These are phyloP conservation scores for Cephalopholis sonnerati DNA, from an alignment of 2,113 vertebrate species.

Conservation along the genomic window DNA sequence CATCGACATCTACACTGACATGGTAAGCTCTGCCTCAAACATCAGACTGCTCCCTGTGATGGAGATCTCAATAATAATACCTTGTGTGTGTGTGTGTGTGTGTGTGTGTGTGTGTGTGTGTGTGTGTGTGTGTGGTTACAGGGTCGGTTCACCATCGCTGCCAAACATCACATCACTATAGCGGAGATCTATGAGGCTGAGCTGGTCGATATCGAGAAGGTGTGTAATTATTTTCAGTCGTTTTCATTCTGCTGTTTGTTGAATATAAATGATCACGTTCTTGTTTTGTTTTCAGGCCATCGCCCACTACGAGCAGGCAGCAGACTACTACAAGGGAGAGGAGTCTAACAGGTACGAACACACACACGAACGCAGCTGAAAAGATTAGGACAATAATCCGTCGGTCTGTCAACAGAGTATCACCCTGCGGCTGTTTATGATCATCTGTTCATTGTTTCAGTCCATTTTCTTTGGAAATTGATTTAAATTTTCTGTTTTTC, in stretches of 20 bases:
- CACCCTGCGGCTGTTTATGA: background rate
- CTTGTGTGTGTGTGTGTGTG: background rate
- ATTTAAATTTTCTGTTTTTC: background rate
- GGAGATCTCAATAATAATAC: background rate
- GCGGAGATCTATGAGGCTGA: slow-evolving; percentile 97
- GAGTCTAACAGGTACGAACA: slow-evolving; percentile 94
- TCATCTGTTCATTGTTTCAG: no score
- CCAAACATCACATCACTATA: slow-evolving; percentile 99
- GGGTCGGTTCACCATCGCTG: slow-evolving; percentile 98
- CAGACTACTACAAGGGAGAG: slow-evolving; percentile 99
- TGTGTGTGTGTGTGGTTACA: slow-evolving; percentile 66
- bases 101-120: slow-evolving; percentile 37
- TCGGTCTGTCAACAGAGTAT: background rate
- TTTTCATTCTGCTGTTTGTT: background rate
- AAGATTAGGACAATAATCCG: background rate
- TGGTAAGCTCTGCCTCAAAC: slow-evolving; percentile 87
- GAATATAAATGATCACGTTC: background rate
- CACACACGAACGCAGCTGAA: background rate
- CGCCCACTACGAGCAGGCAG: slow-evolving; percentile 98
- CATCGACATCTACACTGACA: slow-evolving; percentile 99
- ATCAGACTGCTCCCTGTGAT: background rate
- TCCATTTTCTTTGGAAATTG: no score
- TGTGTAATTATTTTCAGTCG: slow-evolving; percentile 50
- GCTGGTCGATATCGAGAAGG: slow-evolving; percentile 98
- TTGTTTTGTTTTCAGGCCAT: slow-evolving; percentile 87